Evolutionary conservation across 2,797 vertebrate species (phyloP).

Genomic region (Graptemys geographica): DNA sequence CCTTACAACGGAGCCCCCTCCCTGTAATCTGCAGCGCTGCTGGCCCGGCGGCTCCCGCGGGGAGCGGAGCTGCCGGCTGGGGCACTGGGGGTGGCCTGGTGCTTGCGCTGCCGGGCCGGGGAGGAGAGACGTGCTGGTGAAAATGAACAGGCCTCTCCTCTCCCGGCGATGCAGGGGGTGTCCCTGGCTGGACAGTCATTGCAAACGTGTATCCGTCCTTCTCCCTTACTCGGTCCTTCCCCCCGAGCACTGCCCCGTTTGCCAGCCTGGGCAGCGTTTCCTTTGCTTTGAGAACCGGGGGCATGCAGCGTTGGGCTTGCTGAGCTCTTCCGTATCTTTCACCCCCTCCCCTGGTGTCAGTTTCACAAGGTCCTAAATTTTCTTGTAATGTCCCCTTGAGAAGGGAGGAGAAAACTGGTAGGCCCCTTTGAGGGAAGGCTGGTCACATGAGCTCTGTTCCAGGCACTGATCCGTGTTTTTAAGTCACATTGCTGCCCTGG

Average conservation of each 20-base stretch:
- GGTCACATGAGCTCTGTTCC: not conserved
- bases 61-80: not conserved
- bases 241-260: too few relatives aligned
- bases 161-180: too few relatives aligned
- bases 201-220: too few relatives aligned
- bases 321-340: not conserved
- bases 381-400: not conserved
- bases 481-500: not conserved
- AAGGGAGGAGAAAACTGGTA: too few relatives aligned
- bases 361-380: not conserved
- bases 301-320: too few relatives aligned
- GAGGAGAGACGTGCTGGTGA: not conserved
- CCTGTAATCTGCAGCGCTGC: not conserved
- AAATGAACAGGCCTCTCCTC: too few relatives aligned
- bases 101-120: not conserved
- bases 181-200: not conserved
- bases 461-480: not conserved
- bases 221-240: too few relatives aligned
- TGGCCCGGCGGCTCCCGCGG: not conserved
- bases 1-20: too few relatives aligned
- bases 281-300: not conserved
- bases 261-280: not conserved
- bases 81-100: not conserved
- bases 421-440: not conserved
- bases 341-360: not conserved